Conservation (phyloP, 2,888 invertebrate species). For the Idaea biselata region DNA sequence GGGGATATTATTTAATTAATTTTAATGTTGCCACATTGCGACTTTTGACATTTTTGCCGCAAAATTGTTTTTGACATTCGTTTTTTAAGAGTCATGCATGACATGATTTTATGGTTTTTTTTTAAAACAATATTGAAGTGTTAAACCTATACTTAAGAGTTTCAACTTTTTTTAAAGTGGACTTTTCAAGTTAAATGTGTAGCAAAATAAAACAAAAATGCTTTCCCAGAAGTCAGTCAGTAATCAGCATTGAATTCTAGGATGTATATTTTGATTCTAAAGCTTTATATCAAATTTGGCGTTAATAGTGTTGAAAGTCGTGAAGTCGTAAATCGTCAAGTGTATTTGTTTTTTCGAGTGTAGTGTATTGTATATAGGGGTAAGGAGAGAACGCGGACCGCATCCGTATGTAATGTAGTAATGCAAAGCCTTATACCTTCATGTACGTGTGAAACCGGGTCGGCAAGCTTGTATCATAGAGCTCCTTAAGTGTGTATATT, state of each 20-base stretch:
- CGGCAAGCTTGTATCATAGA: conserved; percentile 66
- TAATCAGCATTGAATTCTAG: no score
- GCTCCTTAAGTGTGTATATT: conserved; percentile 70
- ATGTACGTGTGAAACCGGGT: conserved; percentile 29
- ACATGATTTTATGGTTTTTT: no score
- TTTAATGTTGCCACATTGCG: conserved; percentile 18
- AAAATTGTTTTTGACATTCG: conserved; percentile 19
- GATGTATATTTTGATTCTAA: neutral
- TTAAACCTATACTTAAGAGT: no score
- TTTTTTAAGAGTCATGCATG: no score
- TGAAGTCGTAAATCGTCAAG: conserved; percentile 7
- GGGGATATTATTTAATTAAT: conserved; percentile 72
- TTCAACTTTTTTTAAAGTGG: neutral
- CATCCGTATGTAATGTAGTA: conserved; percentile 55
- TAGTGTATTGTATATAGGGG: conserved; percentile 32
- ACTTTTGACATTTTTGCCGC: neutral
- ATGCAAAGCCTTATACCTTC: conserved; percentile 71
- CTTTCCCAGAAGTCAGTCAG: no score
- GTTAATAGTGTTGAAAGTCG: neutral
- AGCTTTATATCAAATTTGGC: neutral
- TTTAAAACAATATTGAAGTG: no score
- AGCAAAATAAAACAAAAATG: no score
- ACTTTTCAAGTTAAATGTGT: no score
- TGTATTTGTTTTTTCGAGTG: conserved; percentile 55
- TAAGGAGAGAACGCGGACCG: conserved; percentile 38